These are phyloP conservation scores for Bubalus kerabau DNA, from an alignment of 2,113 vertebrate genomes.

Conservation along the genomic window DNA sequence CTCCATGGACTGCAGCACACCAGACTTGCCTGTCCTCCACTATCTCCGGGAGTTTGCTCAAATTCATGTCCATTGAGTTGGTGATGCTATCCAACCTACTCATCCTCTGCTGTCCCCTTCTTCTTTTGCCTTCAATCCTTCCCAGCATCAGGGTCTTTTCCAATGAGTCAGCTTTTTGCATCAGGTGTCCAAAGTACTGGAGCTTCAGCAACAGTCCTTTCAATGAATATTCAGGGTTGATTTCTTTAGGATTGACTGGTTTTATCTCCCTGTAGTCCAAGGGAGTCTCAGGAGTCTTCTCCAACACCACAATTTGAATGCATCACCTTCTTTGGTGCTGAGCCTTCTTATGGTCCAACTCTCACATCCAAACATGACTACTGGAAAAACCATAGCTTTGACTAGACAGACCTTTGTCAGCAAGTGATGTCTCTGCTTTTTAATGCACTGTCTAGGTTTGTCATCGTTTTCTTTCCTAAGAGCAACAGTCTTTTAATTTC, in stretches of 20 bases:
- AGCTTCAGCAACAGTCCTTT: not conserved
- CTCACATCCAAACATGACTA: not conserved
- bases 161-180: not conserved
- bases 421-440: not conserved
- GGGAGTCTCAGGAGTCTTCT: not conserved
- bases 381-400: not conserved
- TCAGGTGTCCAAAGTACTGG: not conserved
- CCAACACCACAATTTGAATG: not conserved
- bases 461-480: not conserved
- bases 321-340: not conserved
- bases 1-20: not conserved
- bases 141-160: not conserved
- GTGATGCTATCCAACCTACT: not conserved
- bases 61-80: not conserved
- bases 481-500: not conserved
- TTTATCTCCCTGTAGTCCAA: not conserved
- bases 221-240: not conserved
- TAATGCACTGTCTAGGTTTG: not conserved
- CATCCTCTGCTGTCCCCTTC: not conserved
- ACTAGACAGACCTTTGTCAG: not conserved
- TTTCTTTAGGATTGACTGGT: not conserved
- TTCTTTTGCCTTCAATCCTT: not conserved
- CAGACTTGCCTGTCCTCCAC: not conserved
- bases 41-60: not conserved
- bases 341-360: not conserved